phyloP scores from a whole-genome alignment of 2,113 vertebrate genomes.

The Ailuropoda melanoleuca region DNA sequence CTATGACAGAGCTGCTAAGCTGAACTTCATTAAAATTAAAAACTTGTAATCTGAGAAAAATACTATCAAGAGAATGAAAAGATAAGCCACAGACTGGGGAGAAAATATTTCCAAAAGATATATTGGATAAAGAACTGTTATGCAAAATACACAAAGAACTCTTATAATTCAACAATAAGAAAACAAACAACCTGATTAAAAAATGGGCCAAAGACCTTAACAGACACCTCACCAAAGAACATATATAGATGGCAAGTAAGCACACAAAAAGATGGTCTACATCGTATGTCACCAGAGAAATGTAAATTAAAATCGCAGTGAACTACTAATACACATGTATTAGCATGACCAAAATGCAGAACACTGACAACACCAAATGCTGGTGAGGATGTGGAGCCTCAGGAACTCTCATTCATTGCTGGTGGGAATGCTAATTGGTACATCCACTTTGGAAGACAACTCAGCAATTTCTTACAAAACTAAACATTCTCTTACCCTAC shows the following conservation, averaged over 20 bases:
- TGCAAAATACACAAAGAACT: not conserved
- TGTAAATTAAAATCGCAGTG: not conserved
- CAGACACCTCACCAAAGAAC: not conserved
- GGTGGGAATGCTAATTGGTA: not conserved
- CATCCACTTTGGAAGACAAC: not conserved
- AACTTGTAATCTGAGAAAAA: not conserved
- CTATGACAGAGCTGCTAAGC: not conserved
- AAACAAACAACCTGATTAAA: not conserved
- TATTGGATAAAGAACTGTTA: not conserved
- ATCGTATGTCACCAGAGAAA: not conserved
- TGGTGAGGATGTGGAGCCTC: too few relatives aligned
- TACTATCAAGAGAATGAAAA: not conserved
- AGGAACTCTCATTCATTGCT: not conserved
- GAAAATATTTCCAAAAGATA: not conserved
- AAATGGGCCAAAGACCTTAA: not conserved
- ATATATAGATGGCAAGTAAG: not conserved
- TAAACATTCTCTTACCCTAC: not conserved
- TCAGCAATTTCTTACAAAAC: not conserved
- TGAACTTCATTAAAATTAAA: not conserved
- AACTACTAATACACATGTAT: too few relatives aligned
- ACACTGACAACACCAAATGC: not conserved
- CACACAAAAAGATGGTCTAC: not conserved
- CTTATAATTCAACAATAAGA: not conserved
- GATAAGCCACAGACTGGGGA: not conserved
- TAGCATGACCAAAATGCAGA: not conserved